Conservation (phyloP, 2,797 vertebrate genomes). For the Microctenopoma lineatum region DNA sequence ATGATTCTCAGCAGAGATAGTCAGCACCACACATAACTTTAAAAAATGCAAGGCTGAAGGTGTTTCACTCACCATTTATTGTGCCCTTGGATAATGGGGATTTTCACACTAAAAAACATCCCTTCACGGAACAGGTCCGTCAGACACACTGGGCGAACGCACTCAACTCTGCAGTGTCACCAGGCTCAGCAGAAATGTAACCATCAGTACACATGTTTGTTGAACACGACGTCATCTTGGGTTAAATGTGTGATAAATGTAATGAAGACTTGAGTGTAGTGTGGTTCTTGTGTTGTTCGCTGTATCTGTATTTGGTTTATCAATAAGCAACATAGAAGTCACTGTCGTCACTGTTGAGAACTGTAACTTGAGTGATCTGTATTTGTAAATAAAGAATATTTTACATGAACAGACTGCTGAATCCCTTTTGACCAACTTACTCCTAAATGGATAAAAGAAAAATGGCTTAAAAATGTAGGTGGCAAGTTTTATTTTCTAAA, state of each 20-base stretch:
- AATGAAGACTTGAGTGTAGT: not conserved
- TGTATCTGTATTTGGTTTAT: slow-evolving; percentile 15
- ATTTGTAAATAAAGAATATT: slow-evolving; percentile 32
- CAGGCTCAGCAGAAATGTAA: not conserved
- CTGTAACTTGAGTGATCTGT: slow-evolving; percentile 3
- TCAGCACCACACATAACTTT: not conserved
- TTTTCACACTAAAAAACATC: slow-evolving; percentile 2
- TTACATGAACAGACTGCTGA: slow-evolving; percentile 2
- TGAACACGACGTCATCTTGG: not conserved
- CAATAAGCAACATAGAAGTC: not conserved
- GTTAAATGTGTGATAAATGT: slow-evolving; percentile 7
- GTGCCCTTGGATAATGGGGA: not conserved
- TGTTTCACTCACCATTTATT: slow-evolving; percentile 1
- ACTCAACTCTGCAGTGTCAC: not conserved
- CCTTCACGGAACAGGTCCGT: slow-evolving; percentile 21
- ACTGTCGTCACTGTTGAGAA: slow-evolving; percentile 7
- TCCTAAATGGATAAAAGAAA: too few relatives aligned
- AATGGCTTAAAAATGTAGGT: too few relatives aligned
- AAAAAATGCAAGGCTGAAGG: not conserved
- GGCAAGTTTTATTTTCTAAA: not conserved
- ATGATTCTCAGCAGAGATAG: not conserved
- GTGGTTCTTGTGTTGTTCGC: not conserved
- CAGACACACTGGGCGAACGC: slow-evolving; percentile 29
- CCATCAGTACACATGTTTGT: not conserved
- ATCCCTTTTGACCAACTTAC: not conserved